Conservation (phyloP, 2,113 vertebrate species). For the Perca schrenkii region DNA sequence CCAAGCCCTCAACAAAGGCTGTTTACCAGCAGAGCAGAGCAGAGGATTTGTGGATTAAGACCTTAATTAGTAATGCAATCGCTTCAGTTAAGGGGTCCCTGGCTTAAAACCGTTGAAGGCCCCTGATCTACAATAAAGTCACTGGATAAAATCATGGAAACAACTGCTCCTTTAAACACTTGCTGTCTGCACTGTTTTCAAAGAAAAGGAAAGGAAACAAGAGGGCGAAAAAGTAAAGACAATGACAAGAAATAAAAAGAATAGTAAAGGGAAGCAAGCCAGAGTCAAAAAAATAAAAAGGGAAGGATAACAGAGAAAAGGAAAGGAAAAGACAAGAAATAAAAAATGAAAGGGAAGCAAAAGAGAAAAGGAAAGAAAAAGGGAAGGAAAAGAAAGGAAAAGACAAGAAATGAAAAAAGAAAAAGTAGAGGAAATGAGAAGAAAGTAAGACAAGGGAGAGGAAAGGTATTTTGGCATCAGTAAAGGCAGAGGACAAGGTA, state of each 20-base stretch:
- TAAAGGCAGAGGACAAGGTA: conserved; percentile 1
- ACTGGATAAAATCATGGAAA: neutral
- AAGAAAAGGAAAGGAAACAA: neutral
- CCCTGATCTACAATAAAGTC: no score
- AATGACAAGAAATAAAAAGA: neutral
- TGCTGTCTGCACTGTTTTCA: neutral
- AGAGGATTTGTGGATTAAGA: neutral
- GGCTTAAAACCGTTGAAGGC: no score
- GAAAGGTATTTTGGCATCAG: neutral
- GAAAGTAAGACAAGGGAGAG: neutral
- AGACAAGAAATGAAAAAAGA: no score
- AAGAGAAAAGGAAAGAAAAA: neutral
- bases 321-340: neutral
- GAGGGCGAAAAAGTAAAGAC: neutral
- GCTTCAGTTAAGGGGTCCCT: neutral
- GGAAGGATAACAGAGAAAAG: neutral
- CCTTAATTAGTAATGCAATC: conserved; percentile 26
- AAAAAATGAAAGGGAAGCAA: neutral
- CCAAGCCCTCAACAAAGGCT: conserved; percentile 26
- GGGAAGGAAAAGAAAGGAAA: neutral
- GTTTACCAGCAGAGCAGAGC: conserved; percentile 41
- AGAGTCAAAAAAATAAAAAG: neutral
- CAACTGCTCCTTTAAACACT: neutral
- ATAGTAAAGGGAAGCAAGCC: neutral
- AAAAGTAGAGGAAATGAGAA: neutral